Percentiles rank a stretch among this genome's conserved stretches.
These are phyloP conservation scores for Pristis pectinata DNA, from an alignment of 2,797 vertebrate genomes.

Conservation along the genomic window DNA sequence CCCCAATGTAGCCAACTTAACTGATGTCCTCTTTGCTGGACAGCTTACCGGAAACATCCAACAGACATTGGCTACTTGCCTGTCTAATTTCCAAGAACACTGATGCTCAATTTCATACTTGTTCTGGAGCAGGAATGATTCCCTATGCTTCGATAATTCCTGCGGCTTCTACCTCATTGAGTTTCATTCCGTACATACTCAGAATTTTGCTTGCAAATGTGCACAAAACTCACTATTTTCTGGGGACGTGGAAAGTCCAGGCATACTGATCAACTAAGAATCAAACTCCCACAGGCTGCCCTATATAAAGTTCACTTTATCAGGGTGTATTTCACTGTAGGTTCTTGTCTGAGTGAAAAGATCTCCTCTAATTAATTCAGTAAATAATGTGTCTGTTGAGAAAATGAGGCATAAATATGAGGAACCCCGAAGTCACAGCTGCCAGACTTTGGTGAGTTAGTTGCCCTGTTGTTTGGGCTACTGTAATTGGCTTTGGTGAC, in stretches of 20 bases:
- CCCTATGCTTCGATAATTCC: background rate
- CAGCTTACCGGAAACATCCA: background rate
- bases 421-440: background rate
- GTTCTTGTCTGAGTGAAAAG: background rate
- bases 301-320: too few species aligned
- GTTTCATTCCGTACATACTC: background rate
- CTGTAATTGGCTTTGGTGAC: background rate
- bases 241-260: background rate
- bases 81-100: background rate
- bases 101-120: background rate
- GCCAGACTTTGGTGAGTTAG: background rate
- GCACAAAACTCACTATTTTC: background rate
- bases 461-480: background rate
- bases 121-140: background rate
- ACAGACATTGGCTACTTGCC: background rate
- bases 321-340: background rate
- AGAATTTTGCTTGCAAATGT: background rate
- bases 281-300: too few species aligned
- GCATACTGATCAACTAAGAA: background rate
- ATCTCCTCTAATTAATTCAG: background rate
- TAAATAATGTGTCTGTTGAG: background rate
- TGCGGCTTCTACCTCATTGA: background rate
- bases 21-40: background rate
- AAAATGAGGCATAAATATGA: background rate
- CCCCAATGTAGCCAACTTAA: background rate